phyloP scores from a whole-genome alignment of 1,140 invertebrate species.

The Drosophila kohkoa region DNA sequence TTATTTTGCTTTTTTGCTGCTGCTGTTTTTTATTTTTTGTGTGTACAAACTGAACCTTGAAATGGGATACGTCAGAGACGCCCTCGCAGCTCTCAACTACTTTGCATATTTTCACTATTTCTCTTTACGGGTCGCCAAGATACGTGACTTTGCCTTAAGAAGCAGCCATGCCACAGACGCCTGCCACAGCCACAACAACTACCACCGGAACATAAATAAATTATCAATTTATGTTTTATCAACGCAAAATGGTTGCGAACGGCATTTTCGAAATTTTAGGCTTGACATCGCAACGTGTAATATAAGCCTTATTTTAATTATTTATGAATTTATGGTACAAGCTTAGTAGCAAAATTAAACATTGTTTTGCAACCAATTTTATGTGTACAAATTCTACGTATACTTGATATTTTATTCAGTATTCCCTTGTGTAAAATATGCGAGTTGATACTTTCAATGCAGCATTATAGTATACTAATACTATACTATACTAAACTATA shows the following conservation, averaged over 20 bases:
- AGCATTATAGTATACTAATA: neutral
- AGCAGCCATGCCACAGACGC: conserved; percentile 1
- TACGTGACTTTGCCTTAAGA: conserved; percentile 67
- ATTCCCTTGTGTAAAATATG: neutral
- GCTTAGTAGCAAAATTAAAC: neutral
- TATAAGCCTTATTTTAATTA: conserved; percentile 35
- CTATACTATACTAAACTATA: too few relatives aligned
- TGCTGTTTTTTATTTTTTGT: conserved; percentile 13
- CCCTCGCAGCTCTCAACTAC: conserved; percentile 52
- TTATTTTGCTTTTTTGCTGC: conserved; percentile 39
- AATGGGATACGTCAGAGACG: conserved; percentile 64
- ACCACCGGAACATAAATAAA: conserved; percentile 44
- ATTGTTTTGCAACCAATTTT: conserved; percentile 2
- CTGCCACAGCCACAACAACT: neutral
- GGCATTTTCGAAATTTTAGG: conserved; percentile 8
- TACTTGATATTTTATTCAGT: conserved; percentile 1
- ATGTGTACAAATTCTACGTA: neutral
- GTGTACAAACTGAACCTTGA: conserved; percentile 62
- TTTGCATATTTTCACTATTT: conserved; percentile 82
- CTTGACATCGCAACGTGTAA: neutral
- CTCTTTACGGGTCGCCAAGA: conserved; percentile 59
- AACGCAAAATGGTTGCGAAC: conserved; percentile 15
- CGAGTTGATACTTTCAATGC: neutral
- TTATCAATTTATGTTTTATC: conserved; percentile 56
- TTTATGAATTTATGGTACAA: conserved; percentile 33